Evolutionary conservation across 2,113 vertebrate species (phyloP).

Genomic region (Benitochromis conjunctus): DNA sequence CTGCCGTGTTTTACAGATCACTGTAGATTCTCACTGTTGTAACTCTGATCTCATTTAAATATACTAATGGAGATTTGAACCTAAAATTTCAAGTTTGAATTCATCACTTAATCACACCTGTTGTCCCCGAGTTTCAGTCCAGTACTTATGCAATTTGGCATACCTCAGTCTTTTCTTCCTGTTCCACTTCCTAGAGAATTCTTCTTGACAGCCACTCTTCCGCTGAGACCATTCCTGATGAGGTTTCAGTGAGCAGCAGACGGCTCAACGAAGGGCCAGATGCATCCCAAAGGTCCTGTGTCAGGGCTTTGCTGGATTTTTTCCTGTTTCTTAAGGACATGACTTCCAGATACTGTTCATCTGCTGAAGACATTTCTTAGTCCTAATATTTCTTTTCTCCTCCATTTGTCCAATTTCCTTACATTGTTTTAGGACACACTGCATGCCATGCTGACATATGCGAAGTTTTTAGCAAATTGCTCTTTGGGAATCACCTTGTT

Average conservation of each 20-base stretch:
- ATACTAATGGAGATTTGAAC: not conserved
- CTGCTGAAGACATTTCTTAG: not conserved
- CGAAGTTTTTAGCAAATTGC: not conserved
- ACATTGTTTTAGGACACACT: not conserved
- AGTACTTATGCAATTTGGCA: not conserved
- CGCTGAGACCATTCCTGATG: not conserved
- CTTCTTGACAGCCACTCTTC: not conserved
- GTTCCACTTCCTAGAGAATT: not conserved
- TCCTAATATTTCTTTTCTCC: not conserved
- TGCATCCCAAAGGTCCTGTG: not conserved
- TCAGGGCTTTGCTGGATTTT: not conserved
- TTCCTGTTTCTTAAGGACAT: not conserved
- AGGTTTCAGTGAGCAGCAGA: not conserved
- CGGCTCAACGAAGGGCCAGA: not conserved
- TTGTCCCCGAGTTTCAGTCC: not conserved
- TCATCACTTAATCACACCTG: not conserved
- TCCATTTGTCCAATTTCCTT: not conserved
- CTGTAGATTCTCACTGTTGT: not conserved
- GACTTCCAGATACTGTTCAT: not conserved
- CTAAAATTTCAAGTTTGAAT: not conserved
- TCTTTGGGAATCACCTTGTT: not conserved
- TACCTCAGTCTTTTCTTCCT: not conserved
- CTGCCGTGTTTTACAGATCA: not conserved
- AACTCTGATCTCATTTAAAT: not conserved
- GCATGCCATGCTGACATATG: not conserved